Evolutionary conservation across 2,113 vertebrate species (phyloP).

Genomic region (Tragelaphus scriptus): DNA sequence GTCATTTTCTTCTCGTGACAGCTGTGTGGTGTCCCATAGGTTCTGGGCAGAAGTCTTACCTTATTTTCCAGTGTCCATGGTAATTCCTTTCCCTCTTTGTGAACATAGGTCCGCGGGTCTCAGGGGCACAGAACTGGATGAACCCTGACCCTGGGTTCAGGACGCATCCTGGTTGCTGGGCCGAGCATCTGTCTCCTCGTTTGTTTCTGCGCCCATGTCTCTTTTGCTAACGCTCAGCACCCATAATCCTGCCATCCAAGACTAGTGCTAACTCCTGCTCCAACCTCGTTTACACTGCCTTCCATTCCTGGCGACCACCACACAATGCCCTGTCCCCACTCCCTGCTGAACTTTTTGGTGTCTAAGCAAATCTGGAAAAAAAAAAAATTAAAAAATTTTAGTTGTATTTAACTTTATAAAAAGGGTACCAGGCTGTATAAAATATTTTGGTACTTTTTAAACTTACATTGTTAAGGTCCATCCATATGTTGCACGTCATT

Average conservation of each 20-base stretch:
- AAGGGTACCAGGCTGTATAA: neutral
- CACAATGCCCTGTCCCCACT: accelerated
- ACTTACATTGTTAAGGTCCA: neutral
- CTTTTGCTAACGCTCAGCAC: neutral
- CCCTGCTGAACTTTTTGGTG: neutral
- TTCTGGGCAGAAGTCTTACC: neutral
- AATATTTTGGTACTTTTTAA: neutral
- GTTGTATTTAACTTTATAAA: neutral
- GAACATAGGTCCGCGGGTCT: neutral
- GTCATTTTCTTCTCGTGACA: neutral
- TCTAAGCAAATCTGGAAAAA: neutral
- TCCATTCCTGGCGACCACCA: neutral
- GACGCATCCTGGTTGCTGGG: neutral
- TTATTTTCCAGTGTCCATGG: neutral
- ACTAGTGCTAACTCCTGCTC: neutral
- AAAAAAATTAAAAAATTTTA: neutral
- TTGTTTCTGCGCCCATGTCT: neutral
- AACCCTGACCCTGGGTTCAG: neutral
- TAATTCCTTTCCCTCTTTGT: neutral
- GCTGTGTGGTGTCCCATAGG: accelerated
- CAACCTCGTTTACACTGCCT: neutral
- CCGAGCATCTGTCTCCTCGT: accelerated
- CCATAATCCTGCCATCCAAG: accelerated
- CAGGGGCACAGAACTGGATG: neutral
- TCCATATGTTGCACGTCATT: neutral